phyloP scores from a whole-genome alignment of 2,888 invertebrate species.

The Heteromyza rotundicornis region DNA sequence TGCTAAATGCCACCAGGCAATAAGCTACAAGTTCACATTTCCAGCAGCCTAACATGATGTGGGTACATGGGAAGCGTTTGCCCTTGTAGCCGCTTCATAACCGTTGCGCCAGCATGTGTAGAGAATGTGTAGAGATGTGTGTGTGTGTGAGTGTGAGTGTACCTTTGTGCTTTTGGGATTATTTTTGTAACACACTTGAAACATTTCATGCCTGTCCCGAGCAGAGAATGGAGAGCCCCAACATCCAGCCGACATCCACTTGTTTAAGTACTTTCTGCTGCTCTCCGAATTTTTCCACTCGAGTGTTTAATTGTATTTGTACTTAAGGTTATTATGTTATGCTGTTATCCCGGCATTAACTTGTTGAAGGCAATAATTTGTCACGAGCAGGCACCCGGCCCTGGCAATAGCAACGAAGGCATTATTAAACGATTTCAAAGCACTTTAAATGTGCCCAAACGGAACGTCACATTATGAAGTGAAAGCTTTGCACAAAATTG shows the following conservation, averaged over 20 bases:
- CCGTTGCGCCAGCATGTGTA: neutral
- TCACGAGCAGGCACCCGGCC: neutral
- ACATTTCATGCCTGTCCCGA: too few relatives aligned
- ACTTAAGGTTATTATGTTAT: neutral
- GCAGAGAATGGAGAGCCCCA: too few relatives aligned
- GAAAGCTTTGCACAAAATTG: neutral
- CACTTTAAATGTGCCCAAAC: conserved; percentile 9
- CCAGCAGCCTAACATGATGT: too few relatives aligned
- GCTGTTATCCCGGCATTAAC: conserved; percentile 1
- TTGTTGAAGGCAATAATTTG: conserved; percentile 5
- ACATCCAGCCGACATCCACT: neutral
- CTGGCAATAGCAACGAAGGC: too few relatives aligned
- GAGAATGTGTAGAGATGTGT: neutral
- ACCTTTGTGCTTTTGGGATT: neutral
- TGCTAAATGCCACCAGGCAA: too few relatives aligned
- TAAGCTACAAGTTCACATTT: too few relatives aligned
- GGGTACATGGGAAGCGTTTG: too few relatives aligned
- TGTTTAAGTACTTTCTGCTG: neutral
- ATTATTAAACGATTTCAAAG: too few relatives aligned
- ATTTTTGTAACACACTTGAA: too few relatives aligned
- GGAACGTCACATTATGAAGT: conserved; percentile 3
- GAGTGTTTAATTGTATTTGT: conserved; percentile 4
- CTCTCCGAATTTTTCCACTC: neutral
- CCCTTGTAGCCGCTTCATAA: too few relatives aligned
- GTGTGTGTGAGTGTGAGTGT: neutral